A percentile compares a stretch with the other conserved stretches of the same genome.
Evolutionary conservation across 2,888 invertebrate species (phyloP).

Genomic region (Branchellion lobata): DNA sequence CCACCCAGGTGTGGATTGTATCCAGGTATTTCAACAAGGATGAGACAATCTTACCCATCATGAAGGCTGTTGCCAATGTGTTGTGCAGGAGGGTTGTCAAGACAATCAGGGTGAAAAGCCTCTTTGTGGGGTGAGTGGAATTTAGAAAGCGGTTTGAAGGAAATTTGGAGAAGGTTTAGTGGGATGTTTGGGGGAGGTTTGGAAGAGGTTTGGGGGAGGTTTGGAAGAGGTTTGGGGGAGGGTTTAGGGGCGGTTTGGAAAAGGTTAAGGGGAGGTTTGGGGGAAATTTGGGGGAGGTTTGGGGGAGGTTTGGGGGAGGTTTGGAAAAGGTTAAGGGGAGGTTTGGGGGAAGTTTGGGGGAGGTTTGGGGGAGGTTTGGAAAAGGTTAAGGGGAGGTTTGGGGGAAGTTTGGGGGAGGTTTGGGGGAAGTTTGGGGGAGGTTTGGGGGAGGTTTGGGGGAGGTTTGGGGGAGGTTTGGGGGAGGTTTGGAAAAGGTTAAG

Average conservation of each 20-base stretch:
- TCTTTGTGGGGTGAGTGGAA: constrained; percentile 72
- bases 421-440: too few species aligned
- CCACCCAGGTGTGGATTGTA: constrained; percentile 76
- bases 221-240: neutral
- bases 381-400: too few species aligned
- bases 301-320: too few species aligned
- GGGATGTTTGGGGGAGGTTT: neutral
- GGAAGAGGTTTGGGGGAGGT: neutral
- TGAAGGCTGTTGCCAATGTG: constrained; percentile 80
- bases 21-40: constrained; percentile 81
- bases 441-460: too few species aligned
- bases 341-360: too few species aligned
- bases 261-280: too few species aligned
- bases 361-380: too few species aligned
- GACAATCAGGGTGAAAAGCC: constrained; percentile 71
- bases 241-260: neutral
- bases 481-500: too few species aligned
- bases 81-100: constrained; percentile 75
- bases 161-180: neutral
- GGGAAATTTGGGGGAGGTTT: too few species aligned
- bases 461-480: too few species aligned
- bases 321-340: too few species aligned
- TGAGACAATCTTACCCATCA: constrained; percentile 79
- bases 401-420: too few species aligned
- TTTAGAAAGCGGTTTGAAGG: neutral